These are phyloP conservation scores for Chelonoidis abingdonii DNA, from an alignment of 2,113 vertebrate genomes.

Conservation along the genomic window DNA sequence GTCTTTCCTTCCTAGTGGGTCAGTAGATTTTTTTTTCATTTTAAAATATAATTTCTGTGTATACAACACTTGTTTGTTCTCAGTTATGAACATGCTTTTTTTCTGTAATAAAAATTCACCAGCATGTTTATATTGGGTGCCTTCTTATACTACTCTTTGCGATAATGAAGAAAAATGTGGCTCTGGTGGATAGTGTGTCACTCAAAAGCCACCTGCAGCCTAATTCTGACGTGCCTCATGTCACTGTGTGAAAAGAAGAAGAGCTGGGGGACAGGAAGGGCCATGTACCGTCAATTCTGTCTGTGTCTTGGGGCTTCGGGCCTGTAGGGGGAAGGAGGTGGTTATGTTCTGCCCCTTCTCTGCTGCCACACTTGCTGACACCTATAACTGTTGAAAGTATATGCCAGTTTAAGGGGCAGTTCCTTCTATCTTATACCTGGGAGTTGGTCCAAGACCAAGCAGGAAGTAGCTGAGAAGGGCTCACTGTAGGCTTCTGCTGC, in stretches of 20 bases:
- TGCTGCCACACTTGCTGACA: neutral
- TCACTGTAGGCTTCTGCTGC: neutral
- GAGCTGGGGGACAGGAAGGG: neutral
- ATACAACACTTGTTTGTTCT: neutral
- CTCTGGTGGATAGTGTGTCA: neutral
- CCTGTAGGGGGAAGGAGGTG: neutral
- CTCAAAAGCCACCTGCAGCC: neutral
- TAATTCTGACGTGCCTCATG: neutral
- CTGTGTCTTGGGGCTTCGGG: neutral
- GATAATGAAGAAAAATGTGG: neutral
- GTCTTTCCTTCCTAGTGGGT: neutral
- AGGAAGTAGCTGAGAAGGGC: neutral
- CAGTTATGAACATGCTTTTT: fast-evolving
- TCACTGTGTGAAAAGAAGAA: neutral
- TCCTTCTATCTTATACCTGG: neutral
- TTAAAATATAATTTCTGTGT: fast-evolving
- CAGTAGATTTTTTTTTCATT: neutral
- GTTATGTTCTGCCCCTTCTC: fast-evolving
- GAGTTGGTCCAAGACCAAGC: neutral
- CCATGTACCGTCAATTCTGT: neutral
- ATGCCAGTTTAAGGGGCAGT: neutral
- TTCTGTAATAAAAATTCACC: neutral
- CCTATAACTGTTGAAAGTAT: neutral
- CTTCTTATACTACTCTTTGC: neutral
- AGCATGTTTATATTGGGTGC: neutral